These are phyloP conservation scores for Sebastes variabilis DNA, from an alignment of 2,797 vertebrate genomes.

Conservation along the genomic window DNA sequence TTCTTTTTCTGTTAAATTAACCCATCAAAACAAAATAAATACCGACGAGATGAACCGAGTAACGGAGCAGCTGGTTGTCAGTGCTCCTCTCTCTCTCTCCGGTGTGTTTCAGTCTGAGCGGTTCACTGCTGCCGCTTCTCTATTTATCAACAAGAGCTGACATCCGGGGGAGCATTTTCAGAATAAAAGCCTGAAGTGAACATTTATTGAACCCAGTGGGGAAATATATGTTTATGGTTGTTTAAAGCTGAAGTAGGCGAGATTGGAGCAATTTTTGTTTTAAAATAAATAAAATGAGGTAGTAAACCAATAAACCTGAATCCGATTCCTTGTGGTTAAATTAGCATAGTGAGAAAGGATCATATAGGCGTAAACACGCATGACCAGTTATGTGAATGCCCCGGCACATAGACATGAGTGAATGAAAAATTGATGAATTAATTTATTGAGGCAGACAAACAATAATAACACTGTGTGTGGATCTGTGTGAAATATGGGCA, in stretches of 20 bases:
- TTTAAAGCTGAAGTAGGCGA: too few relatives aligned
- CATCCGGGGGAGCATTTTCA: conserved; percentile 13
- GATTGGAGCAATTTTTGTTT: too few relatives aligned
- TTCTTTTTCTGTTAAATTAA: background rate
- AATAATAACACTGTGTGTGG: background rate
- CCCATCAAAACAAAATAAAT: conserved; percentile 6
- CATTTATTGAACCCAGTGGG: background rate
- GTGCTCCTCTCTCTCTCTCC: background rate
- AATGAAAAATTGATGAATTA: background rate
- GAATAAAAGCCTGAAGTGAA: conserved; percentile 8
- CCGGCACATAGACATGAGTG: background rate
- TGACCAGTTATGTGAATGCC: background rate
- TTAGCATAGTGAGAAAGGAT: too few relatives aligned
- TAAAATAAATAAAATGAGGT: too few relatives aligned
- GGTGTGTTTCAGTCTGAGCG: background rate
- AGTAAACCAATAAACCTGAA: background rate
- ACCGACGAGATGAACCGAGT: background rate
- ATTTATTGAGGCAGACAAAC: background rate
- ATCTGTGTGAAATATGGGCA: background rate
- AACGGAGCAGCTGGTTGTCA: background rate
- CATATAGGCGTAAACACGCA: background rate
- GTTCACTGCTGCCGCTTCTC: background rate
- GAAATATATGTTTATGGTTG: background rate
- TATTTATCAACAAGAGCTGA: background rate
- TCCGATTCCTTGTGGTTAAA: background rate